These are phyloP conservation scores for Myotis pilosus DNA, from an alignment of 2,797 vertebrate genomes.

Conservation along the genomic window DNA sequence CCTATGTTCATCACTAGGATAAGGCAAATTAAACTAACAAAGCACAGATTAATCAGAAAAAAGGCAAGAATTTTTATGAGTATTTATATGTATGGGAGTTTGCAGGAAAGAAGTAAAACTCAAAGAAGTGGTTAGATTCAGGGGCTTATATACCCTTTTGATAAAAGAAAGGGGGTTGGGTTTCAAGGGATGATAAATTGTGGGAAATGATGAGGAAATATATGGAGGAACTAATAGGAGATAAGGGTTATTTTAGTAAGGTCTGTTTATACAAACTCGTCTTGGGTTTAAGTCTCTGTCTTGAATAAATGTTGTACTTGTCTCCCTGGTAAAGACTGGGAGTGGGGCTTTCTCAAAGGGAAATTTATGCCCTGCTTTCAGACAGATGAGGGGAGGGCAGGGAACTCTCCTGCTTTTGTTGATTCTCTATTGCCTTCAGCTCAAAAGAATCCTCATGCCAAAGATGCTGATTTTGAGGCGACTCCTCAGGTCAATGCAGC, in stretches of 20 bases:
- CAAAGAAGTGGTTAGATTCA: not conserved
- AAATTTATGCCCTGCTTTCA: not conserved
- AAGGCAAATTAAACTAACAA: not conserved
- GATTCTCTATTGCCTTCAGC: not conserved
- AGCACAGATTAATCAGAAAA: not conserved
- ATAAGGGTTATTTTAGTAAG: not conserved
- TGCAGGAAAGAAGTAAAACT: not conserved
- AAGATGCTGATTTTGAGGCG: not conserved
- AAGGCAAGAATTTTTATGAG: not conserved
- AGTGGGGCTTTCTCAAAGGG: not conserved
- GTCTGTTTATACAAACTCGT: not conserved
- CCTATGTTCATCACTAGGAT: not conserved
- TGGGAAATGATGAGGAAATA: not conserved
- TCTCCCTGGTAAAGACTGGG: not conserved
- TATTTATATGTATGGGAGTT: not conserved
- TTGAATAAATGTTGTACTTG: not conserved
- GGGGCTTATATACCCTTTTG: not conserved
- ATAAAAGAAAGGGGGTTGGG: not conserved
- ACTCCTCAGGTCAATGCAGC: not conserved
- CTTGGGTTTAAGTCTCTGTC: not conserved
- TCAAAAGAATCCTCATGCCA: not conserved
- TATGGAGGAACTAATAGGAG: not conserved
- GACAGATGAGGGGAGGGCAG: not conserved
- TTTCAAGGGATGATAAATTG: not conserved
- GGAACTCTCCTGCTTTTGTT: not conserved